Conservation (phyloP, 2,113 vertebrate genomes). For the Elgaria multicarinata region DNA sequence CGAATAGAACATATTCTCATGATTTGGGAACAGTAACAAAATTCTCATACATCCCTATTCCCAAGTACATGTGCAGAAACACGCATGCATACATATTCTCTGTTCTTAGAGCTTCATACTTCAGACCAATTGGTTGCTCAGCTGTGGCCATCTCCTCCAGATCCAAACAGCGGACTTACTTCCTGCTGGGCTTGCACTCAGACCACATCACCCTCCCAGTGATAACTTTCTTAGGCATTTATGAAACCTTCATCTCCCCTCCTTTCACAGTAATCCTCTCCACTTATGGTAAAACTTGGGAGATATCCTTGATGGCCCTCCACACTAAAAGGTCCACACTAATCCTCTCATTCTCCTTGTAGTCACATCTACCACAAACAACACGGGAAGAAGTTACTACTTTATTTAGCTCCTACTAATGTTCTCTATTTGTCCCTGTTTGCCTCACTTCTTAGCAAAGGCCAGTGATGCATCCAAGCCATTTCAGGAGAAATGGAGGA, state of each 20-base stretch:
- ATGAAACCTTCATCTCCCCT: conserved; percentile 10
- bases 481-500: conserved; percentile 9
- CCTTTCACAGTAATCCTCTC: not conserved
- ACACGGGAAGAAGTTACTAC: not conserved
- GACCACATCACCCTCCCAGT: not conserved
- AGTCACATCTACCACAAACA: conserved; percentile 22
- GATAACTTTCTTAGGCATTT: conserved; percentile 43
- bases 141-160: not conserved
- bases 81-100: not conserved
- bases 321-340: conserved; percentile 9
- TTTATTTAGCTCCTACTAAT: not conserved
- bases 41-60: too few species aligned
- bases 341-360: conserved; percentile 12
- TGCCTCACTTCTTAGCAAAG: conserved; percentile 30
- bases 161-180: not conserved
- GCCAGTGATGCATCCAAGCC: not conserved
- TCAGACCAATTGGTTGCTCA: not conserved
- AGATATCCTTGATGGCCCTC: conserved; percentile 12
- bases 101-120: not conserved
- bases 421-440: conserved; percentile 12
- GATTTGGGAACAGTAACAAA: too few species aligned
- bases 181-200: not conserved
- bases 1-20: too few species aligned
- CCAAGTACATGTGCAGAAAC: not conserved
- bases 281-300: conserved; percentile 4